These are phyloP conservation scores for Bombylius discolor DNA, from an alignment of 2,888 invertebrate genomes.

Conservation along the genomic window DNA sequence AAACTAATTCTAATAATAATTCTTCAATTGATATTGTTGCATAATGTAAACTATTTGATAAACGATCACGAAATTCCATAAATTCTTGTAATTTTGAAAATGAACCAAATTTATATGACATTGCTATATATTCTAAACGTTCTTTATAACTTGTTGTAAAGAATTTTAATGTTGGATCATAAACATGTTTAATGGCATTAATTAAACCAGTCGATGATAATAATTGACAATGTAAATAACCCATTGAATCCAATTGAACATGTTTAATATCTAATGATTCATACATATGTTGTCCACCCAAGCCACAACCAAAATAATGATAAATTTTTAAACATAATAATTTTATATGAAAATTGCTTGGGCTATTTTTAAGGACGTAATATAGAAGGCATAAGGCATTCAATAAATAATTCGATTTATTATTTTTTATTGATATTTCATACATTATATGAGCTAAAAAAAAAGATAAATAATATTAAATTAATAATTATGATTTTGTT, in stretches of 20 bases:
- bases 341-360: slow-evolving; percentile 82
- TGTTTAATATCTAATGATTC: slow-evolving; percentile 80
- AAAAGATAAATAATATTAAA: background rate
- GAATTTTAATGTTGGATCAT: slow-evolving; percentile 68
- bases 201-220: slow-evolving; percentile 60
- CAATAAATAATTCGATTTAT: slow-evolving; percentile 44
- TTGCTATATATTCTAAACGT: slow-evolving; percentile 79
- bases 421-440: slow-evolving; percentile 41
- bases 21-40: slow-evolving; percentile 52
- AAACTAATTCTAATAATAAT: slow-evolving; percentile 53
- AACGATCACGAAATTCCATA: slow-evolving; percentile 64
- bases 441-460: slow-evolving; percentile 34
- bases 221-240: slow-evolving; percentile 67
- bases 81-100: slow-evolving; percentile 87
- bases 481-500: background rate
- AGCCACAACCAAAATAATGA: slow-evolving; percentile 57
- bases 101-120: slow-evolving; percentile 88
- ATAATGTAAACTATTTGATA: slow-evolving; percentile 72
- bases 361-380: slow-evolving; percentile 58
- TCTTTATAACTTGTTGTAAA: slow-evolving; percentile 82
- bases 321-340: slow-evolving; percentile 71
- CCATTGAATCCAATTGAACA: slow-evolving; percentile 83
- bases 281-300: slow-evolving; percentile 61
- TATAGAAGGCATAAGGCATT: slow-evolving; percentile 60
- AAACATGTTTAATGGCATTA: slow-evolving; percentile 52